A percentile compares a stretch with the other conserved stretches of the same genome.
These are phyloP conservation scores for Drosophila ogumai DNA, from an alignment of 1,140 invertebrate species.

Conservation along the genomic window DNA sequence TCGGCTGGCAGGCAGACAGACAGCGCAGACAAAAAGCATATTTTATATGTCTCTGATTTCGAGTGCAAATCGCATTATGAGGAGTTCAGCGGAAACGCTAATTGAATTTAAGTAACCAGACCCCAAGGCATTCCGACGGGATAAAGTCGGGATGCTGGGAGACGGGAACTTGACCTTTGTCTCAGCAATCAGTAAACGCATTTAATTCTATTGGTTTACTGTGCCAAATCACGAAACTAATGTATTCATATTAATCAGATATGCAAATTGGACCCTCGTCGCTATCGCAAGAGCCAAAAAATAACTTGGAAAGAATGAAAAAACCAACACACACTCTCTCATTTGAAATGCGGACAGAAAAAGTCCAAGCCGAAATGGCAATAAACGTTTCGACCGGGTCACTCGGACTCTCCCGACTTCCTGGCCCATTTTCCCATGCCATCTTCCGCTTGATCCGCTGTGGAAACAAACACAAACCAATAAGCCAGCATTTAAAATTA, in stretches of 20 bases:
- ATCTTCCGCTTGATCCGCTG: conserved; percentile 39
- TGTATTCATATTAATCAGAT: conserved; percentile 84
- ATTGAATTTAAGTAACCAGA: conserved; percentile 79
- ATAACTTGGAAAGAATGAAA: conserved; percentile 14
- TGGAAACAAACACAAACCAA: conserved; percentile 74
- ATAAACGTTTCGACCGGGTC: conserved; percentile 68
- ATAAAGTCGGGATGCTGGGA: neutral
- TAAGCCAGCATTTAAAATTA: conserved; percentile 79
- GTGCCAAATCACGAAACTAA: conserved; percentile 74
- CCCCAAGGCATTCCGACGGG: conserved; percentile 51
- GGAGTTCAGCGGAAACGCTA: conserved; percentile 73
- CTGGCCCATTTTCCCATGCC: conserved; percentile 38
- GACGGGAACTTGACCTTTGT: conserved; percentile 65
- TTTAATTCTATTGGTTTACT: conserved; percentile 76
- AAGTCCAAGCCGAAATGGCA: conserved; percentile 54
- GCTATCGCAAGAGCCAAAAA: conserved; percentile 16
- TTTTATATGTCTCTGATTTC: conserved; percentile 68
- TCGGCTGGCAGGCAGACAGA: conserved; percentile 21
- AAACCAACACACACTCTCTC: neutral
- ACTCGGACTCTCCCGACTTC: conserved; percentile 49
- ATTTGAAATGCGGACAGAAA: conserved; percentile 23
- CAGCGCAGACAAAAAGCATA: conserved; percentile 66
- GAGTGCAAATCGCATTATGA: conserved; percentile 77
- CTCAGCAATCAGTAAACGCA: conserved; percentile 64
- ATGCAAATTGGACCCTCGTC: conserved; percentile 68